Base-by-base conservation (phyloP, 2,797 vertebrate species). In the Onychomys torridus region DNA sequence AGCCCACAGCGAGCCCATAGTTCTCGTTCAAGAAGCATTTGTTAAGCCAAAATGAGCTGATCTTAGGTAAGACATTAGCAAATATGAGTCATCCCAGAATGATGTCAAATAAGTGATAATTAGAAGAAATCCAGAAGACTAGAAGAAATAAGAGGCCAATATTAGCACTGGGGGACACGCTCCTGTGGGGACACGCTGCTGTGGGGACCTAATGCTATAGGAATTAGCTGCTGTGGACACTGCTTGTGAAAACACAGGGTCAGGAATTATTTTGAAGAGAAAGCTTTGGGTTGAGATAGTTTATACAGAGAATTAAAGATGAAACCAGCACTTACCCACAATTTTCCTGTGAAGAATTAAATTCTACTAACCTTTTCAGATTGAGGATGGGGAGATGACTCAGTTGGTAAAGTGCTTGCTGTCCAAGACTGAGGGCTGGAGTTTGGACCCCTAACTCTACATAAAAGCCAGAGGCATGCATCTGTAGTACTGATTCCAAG, bases 261-360 rank as follows among this genome's bases (percentile, higher is more conserved):
- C 34, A 29, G 79, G 17, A 88, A 78, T 19, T 95, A 73, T 71
- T 78, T 96, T 84, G 88, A 96, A 91, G 55, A 73, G 65, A 84
- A 91, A 81, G 25, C 14, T 49, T 86, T 90, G 57, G 10, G 9
- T 77, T 91, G 91, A 91, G 79, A 81, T 23, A 27, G 90, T 94
- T 92, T 87, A 79, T 67, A 23, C 25, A 52, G 29, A 81, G 40
- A 90, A 59, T 90, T 6, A 87, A 32, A 92, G 40, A 78, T 75
- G 65, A 96, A 95, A 94, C 91, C 52, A 84, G 55, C 43, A 55
- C 86, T 73, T 87, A 89, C 46, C 21, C 13, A 6, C 88, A 86
- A 63, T 88, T 57, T 59, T 29, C 49, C 67, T 2, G 8, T n/a
- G 75, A 25, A 76, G 27, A 89, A 94, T 83, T 88, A 79, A 87